Evolutionary conservation across 2,888 invertebrate genomes (phyloP).

Genomic region (Napeogenes sylphis): DNA sequence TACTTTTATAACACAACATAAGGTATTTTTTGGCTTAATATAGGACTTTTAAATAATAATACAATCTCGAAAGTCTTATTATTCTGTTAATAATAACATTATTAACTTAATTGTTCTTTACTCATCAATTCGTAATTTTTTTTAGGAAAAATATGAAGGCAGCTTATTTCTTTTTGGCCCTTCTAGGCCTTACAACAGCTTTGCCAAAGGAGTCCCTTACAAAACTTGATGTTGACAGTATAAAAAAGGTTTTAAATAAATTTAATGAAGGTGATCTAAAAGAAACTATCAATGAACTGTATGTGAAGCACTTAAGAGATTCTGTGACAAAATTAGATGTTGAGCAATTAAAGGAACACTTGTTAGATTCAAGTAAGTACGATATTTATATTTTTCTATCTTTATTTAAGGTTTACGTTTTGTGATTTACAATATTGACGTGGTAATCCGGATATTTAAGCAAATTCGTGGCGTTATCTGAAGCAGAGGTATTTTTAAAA

Average conservation of each 20-base stretch:
- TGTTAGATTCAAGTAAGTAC: conserved; percentile 14
- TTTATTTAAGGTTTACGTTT: no score
- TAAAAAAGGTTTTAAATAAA: not conserved
- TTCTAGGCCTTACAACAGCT: not conserved
- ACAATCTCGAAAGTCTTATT: not conserved
- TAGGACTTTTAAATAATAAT: no score
- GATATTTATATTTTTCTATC: no score
- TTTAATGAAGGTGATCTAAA: not conserved
- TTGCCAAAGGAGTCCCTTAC: not conserved
- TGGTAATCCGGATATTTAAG: no score
- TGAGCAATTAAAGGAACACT: conserved; percentile 9
- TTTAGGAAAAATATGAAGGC: not conserved
- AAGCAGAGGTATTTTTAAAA: not conserved
- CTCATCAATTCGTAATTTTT: not conserved
- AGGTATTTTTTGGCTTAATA: no score
- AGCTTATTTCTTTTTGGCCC: not conserved
- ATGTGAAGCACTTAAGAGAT: not conserved
- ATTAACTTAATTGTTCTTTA: not conserved
- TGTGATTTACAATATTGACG: no score
- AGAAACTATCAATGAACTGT: not conserved
- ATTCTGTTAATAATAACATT: not conserved
- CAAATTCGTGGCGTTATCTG: not conserved
- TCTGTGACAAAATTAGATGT: conserved; percentile 2
- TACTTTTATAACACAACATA: no score
- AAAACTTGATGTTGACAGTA: not conserved